Evolutionary conservation across 1,140 invertebrate species (phyloP).

Genomic region (Rhynchophorus ferrugineus): DNA sequence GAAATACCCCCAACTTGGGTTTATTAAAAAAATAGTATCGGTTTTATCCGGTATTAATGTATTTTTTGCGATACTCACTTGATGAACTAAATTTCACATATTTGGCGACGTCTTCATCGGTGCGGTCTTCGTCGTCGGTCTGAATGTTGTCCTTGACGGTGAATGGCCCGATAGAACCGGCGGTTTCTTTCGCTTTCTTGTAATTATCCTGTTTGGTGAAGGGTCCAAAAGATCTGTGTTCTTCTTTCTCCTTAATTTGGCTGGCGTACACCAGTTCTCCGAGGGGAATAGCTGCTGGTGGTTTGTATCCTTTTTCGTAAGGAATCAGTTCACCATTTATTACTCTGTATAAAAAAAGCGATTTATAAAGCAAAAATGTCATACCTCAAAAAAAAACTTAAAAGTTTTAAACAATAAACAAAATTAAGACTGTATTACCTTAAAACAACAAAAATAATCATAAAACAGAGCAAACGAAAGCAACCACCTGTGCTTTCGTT

Average conservation of each 20-base stretch:
- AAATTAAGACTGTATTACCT: too few relatives aligned
- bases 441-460: too few relatives aligned
- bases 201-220: constrained; percentile 38
- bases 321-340: constrained; percentile 71
- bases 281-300: constrained; percentile 50
- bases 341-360: constrained; percentile 44
- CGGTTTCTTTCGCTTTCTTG: constrained; percentile 19
- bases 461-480: too few relatives aligned
- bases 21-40: too few relatives aligned
- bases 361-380: background rate
- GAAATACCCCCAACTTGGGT: too few relatives aligned
- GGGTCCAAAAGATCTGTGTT: constrained; percentile 31
- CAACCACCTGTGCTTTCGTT: too few relatives aligned
- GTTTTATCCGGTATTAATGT: too few relatives aligned
- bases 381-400: background rate
- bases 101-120: constrained; percentile 38
- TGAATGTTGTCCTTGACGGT: constrained; percentile 39
- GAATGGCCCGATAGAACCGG: constrained; percentile 37
- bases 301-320: constrained; percentile 58
- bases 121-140: constrained; percentile 31
- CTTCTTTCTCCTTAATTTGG: constrained; percentile 27
- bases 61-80: too few relatives aligned
- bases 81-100: constrained; percentile 31
- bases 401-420: background rate
- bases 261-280: constrained; percentile 47